These are phyloP conservation scores for Scomber japonicus DNA, from an alignment of 2,113 vertebrate species.

Conservation along the genomic window DNA sequence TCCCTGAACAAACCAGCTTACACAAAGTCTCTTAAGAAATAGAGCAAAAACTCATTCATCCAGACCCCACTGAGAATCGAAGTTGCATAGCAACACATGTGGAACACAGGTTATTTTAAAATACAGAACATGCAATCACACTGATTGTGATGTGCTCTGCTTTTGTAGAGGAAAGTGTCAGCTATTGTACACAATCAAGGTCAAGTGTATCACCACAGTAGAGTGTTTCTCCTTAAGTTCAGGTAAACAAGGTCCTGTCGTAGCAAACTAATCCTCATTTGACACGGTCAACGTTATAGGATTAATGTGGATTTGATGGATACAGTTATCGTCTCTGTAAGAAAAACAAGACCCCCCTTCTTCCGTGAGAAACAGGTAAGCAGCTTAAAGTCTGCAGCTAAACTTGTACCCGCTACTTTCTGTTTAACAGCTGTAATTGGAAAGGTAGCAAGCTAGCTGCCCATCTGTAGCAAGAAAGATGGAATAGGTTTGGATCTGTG, in stretches of 20 bases:
- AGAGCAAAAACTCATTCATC: slow-evolving; percentile 29
- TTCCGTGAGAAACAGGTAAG: slow-evolving; percentile 68
- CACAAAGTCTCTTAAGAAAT: slow-evolving; percentile 26
- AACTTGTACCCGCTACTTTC: slow-evolving; percentile 64
- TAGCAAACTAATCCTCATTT: slow-evolving; percentile 66
- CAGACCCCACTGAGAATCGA: slow-evolving; percentile 13
- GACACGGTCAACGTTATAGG: slow-evolving; percentile 60
- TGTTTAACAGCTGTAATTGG: slow-evolving; percentile 70
- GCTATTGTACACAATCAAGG: slow-evolving; percentile 4
- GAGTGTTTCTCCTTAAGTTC: slow-evolving; percentile 46
- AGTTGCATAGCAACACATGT: not conserved
- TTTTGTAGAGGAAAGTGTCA: not conserved
- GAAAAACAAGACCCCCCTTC: slow-evolving; percentile 53
- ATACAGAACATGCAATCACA: slow-evolving; percentile 29
- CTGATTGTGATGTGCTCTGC: slow-evolving; percentile 20
- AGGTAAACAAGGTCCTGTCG: slow-evolving; percentile 66
- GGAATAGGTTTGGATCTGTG: slow-evolving; percentile 51
- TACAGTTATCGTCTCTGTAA: slow-evolving; percentile 65
- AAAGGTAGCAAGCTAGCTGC: slow-evolving; percentile 54
- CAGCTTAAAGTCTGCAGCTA: slow-evolving; percentile 68
- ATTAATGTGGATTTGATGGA: slow-evolving; percentile 73
- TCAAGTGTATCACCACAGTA: slow-evolving; percentile 23
- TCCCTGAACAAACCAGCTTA: slow-evolving; percentile 6
- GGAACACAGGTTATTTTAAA: slow-evolving; percentile 24
- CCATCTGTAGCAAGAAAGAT: slow-evolving; percentile 44